Evolutionary conservation across 1,140 invertebrate genomes (phyloP).

Genomic region (Drosophila ambigua): DNA sequence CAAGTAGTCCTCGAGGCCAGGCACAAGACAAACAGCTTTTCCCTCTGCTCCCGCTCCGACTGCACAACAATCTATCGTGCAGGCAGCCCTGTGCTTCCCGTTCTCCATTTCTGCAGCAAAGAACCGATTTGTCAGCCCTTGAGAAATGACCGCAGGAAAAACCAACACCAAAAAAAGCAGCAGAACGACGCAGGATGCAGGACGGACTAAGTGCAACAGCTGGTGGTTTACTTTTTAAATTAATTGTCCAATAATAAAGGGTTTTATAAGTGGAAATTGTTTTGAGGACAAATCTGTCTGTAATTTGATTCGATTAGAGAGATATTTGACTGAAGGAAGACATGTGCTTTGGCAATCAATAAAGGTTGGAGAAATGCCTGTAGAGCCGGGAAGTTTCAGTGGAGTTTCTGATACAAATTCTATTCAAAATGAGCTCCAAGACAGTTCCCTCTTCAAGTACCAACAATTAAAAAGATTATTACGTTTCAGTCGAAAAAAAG

Average conservation of each 20-base stretch:
- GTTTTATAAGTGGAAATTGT: too few relatives aligned
- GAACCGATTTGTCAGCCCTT: slow-evolving; percentile 70
- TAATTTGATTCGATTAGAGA: slow-evolving; percentile 1
- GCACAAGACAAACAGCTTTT: slow-evolving; percentile 34
- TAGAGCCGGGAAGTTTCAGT: too few relatives aligned
- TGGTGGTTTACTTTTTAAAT: slow-evolving; percentile 60
- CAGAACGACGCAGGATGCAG: slow-evolving; percentile 39
- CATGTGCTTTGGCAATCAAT: too few relatives aligned
- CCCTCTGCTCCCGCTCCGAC: not conserved
- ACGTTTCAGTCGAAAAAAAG: not conserved
- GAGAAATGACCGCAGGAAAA: slow-evolving; percentile 57
- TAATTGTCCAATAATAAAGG: slow-evolving; percentile 50
- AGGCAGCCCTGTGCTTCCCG: not conserved
- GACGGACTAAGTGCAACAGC: slow-evolving; percentile 24
- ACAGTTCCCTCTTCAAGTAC: too few relatives aligned
- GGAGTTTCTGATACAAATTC: too few relatives aligned
- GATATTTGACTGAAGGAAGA: slow-evolving; percentile 1
- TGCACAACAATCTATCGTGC: slow-evolving; percentile 3
- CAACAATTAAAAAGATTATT: too few relatives aligned
- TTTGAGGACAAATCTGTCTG: too few relatives aligned
- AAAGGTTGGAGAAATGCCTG: too few relatives aligned
- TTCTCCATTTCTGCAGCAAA: not conserved
- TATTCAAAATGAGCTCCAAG: too few relatives aligned
- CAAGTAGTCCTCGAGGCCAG: slow-evolving; percentile 26
- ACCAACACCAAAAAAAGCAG: slow-evolving; percentile 15